Conservation (phyloP, 2,113 vertebrate genomes). For the Eubucco bourcierii region DNA sequence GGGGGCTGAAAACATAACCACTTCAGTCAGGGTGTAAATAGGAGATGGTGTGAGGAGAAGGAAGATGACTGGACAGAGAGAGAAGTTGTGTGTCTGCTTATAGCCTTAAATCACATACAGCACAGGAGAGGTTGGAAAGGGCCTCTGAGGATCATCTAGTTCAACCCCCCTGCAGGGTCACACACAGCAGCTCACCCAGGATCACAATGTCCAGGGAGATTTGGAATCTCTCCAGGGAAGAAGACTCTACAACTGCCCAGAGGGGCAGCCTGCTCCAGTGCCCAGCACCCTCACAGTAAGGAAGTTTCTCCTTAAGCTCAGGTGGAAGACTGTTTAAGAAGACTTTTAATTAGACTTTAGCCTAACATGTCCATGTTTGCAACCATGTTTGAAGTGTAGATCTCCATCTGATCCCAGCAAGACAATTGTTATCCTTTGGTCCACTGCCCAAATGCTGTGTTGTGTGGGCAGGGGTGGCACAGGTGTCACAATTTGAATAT, state of each 20-base stretch:
- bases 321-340: background rate
- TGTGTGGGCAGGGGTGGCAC: background rate
- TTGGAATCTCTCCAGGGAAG: too few relatives aligned
- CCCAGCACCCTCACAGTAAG: too few relatives aligned
- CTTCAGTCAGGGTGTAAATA: background rate
- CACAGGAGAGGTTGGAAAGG: too few relatives aligned
- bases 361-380: rapidly evolving
- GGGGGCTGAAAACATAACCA: background rate
- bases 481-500: background rate
- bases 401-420: background rate
- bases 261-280: too few relatives aligned
- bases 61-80: background rate
- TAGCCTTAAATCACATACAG: background rate
- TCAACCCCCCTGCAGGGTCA: too few relatives aligned
- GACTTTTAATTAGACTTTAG: background rate
- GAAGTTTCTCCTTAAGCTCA: too few relatives aligned
- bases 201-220: too few relatives aligned
- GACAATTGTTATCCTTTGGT: background rate
- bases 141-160: too few relatives aligned
- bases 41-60: background rate
- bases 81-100: background rate
- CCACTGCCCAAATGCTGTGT: background rate
- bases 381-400: background rate
- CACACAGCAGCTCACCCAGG: too few relatives aligned
- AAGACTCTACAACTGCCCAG: too few relatives aligned